Percentiles rank a stretch among this genome's conserved stretches.
Conservation (phyloP, 2,113 vertebrate species). For the Xerus inauris region DNA sequence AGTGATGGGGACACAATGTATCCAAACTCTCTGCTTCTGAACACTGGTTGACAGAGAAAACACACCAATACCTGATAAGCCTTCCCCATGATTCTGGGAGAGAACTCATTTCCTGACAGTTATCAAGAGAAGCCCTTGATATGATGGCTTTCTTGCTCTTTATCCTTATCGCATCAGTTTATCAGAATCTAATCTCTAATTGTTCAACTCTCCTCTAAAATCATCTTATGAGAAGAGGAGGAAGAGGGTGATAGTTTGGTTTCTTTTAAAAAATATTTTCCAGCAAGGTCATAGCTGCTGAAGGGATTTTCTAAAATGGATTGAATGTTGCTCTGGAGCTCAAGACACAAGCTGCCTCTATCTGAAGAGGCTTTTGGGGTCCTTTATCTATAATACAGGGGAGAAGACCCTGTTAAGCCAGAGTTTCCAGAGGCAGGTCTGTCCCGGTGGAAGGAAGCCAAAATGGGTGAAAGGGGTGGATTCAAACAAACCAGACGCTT, state of each 20-base stretch:
- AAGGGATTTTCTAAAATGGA: neutral
- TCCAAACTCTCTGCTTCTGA: neutral
- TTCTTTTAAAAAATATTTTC: neutral
- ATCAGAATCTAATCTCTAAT: neutral
- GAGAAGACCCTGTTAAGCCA: neutral
- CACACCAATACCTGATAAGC: neutral
- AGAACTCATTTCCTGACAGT: neutral
- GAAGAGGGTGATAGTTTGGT: neutral
- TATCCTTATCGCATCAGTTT: neutral
- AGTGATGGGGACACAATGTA: constrained; percentile 28
- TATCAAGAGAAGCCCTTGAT: neutral
- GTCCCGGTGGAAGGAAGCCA: neutral
- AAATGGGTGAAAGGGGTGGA: neutral
- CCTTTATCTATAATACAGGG: neutral
- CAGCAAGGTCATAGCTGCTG: neutral
- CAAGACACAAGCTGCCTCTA: neutral
- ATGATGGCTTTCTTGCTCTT: neutral
- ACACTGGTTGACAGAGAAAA: neutral
- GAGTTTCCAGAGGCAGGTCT: neutral
- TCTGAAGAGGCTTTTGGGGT: neutral
- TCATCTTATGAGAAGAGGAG: neutral
- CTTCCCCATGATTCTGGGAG: neutral
- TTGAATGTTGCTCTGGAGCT: neutral
- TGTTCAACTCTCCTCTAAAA: neutral
- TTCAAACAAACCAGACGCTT: neutral